Evolutionary conservation across 2,888 invertebrate genomes (phyloP).

Genomic region (Plebejus anna): DNA sequence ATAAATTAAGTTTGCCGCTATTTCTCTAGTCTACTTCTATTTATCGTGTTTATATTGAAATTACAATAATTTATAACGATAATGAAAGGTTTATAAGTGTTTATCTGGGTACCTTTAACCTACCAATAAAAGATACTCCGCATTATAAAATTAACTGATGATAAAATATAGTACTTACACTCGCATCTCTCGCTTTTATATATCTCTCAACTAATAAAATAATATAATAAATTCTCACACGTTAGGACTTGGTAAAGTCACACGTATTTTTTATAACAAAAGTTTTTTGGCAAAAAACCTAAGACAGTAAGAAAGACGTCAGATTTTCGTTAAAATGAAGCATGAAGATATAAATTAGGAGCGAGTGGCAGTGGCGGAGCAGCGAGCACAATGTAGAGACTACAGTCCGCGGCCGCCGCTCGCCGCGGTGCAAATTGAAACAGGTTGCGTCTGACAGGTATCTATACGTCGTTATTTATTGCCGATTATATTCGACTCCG

Average conservation of each 20-base stretch:
- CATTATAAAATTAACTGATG: background rate
- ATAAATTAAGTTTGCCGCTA: background rate
- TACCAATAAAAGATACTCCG: background rate
- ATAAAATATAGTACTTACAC: background rate
- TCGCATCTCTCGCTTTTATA: background rate
- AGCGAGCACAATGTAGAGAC: conserved; percentile 52
- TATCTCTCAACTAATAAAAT: too few species aligned
- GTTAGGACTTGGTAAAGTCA: background rate
- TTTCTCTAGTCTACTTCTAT: background rate
- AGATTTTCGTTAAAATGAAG: conserved; percentile 56
- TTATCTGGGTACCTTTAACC: background rate
- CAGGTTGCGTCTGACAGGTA: conserved; percentile 77
- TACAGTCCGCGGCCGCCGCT: conserved; percentile 47
- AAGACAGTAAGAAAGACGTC: conserved; percentile 12
- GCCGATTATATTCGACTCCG: conserved; percentile 70
- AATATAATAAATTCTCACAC: background rate
- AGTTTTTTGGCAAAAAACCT: background rate
- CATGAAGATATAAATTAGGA: conserved; percentile 77
- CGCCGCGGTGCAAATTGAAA: conserved; percentile 74
- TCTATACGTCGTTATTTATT: conserved; percentile 74
- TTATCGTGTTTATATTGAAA: background rate
- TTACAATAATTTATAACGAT: background rate
- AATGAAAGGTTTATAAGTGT: background rate
- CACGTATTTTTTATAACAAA: background rate
- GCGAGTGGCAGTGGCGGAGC: conserved; percentile 52